Conservation (phyloP, 2,113 vertebrate genomes). For the Ctenodactylus gundi region DNA sequence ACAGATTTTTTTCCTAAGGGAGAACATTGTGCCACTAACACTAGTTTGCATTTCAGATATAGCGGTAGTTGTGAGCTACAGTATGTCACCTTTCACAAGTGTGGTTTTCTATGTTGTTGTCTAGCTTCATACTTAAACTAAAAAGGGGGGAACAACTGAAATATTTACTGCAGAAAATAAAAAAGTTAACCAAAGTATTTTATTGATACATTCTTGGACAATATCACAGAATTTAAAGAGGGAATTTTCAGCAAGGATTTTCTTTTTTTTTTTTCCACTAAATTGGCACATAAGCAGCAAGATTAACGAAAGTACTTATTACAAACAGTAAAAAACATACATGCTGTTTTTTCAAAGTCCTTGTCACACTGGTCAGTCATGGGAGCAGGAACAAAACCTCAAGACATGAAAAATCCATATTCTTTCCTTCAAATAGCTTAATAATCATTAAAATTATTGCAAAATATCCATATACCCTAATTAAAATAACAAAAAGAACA, state of each 20-base stretch:
- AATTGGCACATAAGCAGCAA: constrained; percentile 92
- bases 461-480: constrained; percentile 86
- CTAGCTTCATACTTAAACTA: background rate
- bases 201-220: constrained; percentile 92
- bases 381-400: constrained; percentile 86
- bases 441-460: constrained; percentile 87
- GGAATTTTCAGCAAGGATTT: constrained; percentile 83
- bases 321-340: constrained; percentile 92
- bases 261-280: constrained; percentile 81
- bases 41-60: background rate
- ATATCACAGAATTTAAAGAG: constrained; percentile 88
- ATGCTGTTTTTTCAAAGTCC: constrained; percentile 86
- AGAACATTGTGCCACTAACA: background rate
- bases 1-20: background rate
- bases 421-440: constrained; percentile 83
- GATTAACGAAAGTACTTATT: constrained; percentile 91
- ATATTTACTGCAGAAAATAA: constrained; percentile 84
- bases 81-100: background rate
- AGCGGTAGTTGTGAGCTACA: no score
- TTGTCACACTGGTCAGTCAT: constrained; percentile 85
- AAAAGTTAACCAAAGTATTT: constrained; percentile 92
- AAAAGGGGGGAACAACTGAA: constrained; percentile 74
- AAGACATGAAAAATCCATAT: constrained; percentile 86
- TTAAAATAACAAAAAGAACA: constrained; percentile 86
- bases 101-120: background rate